A percentile compares a stretch with the other conserved stretches of the same genome.
Conservation (phyloP, 2,888 invertebrate genomes). For the Cephus rjabovi region DNA sequence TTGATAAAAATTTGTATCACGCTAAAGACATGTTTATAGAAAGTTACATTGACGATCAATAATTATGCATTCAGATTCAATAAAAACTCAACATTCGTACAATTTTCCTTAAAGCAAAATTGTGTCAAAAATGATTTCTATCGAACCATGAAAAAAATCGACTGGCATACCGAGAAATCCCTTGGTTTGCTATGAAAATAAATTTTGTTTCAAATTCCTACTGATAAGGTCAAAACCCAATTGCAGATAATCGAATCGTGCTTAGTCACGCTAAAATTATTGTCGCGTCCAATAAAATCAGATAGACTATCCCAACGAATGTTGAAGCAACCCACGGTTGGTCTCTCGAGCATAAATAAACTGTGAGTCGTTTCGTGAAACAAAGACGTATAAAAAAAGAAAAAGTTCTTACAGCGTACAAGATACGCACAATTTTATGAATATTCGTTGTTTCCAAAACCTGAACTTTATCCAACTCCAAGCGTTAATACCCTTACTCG, state of each 20-base stretch:
- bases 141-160: no score
- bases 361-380: background rate
- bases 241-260: background rate
- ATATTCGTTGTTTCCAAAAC: background rate
- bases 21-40: background rate
- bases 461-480: background rate
- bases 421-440: background rate
- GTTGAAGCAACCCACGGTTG: background rate
- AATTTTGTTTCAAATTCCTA: background rate
- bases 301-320: background rate
- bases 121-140: background rate
- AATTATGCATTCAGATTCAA: background rate
- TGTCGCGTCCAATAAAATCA: background rate
- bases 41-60: background rate
- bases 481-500: no score
- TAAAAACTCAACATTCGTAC: background rate
- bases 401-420: background rate
- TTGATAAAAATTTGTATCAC: background rate
- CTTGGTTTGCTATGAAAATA: background rate
- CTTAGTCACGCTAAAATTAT: background rate
- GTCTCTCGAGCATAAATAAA: constrained; percentile 4
- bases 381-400: background rate
- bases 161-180: no score
- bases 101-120: background rate
- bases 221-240: background rate